phyloP scores from a whole-genome alignment of 2,888 invertebrate genomes.

The Thalpophila matura region DNA sequence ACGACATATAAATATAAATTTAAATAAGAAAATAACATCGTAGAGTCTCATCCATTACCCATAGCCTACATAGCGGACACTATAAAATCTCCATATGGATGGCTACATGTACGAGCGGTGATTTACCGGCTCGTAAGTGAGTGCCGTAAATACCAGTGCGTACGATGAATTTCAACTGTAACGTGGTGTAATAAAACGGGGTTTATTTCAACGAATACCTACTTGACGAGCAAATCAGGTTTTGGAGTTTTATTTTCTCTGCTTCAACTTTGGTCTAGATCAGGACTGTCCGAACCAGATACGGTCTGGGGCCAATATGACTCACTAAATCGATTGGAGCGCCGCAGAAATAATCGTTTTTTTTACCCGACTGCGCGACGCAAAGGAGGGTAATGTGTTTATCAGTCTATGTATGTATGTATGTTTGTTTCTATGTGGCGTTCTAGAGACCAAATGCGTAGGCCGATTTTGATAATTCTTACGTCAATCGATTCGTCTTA shows the following conservation, averaged over 20 bases:
- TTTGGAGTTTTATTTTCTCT: constrained; percentile 14
- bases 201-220: constrained; percentile 51
- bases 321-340: too few species aligned
- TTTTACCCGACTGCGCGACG: too few species aligned
- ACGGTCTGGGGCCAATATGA: too few species aligned
- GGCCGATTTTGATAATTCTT: too few species aligned
- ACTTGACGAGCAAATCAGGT: constrained; percentile 44
- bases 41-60: constrained; percentile 6
- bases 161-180: constrained; percentile 51
- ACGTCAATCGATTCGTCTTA: too few species aligned
- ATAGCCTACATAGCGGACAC: constrained; percentile 16
- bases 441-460: too few species aligned
- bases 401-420: too few species aligned
- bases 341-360: too few species aligned
- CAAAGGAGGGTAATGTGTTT: too few species aligned
- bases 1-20: neutral
- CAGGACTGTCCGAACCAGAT: too few species aligned
- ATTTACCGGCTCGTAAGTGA: constrained; percentile 55
- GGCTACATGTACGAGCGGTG: constrained; percentile 39
- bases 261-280: constrained; percentile 3
- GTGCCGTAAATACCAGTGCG: constrained; percentile 45
- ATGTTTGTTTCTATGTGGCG: too few species aligned
- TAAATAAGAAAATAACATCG: neutral
- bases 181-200: constrained; percentile 49
- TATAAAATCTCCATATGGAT: constrained; percentile 58